Conservation (phyloP, 2,113 vertebrate genomes). For the Petromus typicus region DNA sequence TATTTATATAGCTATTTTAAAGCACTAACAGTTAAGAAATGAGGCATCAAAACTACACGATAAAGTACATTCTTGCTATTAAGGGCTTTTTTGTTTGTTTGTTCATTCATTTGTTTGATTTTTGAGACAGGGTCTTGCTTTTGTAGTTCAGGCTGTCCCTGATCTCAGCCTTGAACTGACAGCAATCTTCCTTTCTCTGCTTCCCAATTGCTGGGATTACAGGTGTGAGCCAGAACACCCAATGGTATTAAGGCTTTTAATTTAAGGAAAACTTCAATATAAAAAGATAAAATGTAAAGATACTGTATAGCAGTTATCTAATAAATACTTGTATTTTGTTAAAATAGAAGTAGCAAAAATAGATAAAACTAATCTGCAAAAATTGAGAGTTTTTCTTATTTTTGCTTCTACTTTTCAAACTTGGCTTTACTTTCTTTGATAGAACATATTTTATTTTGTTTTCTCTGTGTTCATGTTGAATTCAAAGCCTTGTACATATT, state of each 20-base stretch:
- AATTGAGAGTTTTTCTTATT: background rate
- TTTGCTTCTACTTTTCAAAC: background rate
- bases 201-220: too few relatives aligned
- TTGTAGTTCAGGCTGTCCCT: too few relatives aligned
- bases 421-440: background rate
- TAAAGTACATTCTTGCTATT: background rate
- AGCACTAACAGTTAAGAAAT: background rate
- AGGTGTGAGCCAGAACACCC: too few relatives aligned
- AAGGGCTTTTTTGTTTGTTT: too few relatives aligned
- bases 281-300: background rate
- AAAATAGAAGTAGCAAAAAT: background rate
- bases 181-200: too few relatives aligned
- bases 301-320: background rate
- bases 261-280: background rate
- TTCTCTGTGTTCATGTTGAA: background rate
- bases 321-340: background rate
- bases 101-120: too few relatives aligned
- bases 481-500: background rate
- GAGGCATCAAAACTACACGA: background rate
- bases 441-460: background rate
- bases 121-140: too few relatives aligned
- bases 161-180: too few relatives aligned
- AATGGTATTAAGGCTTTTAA: background rate
- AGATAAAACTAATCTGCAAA: background rate
- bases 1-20: background rate